Evolutionary conservation across 2,888 invertebrate species (phyloP).

Genomic region (Drosophila anomelani): DNA sequence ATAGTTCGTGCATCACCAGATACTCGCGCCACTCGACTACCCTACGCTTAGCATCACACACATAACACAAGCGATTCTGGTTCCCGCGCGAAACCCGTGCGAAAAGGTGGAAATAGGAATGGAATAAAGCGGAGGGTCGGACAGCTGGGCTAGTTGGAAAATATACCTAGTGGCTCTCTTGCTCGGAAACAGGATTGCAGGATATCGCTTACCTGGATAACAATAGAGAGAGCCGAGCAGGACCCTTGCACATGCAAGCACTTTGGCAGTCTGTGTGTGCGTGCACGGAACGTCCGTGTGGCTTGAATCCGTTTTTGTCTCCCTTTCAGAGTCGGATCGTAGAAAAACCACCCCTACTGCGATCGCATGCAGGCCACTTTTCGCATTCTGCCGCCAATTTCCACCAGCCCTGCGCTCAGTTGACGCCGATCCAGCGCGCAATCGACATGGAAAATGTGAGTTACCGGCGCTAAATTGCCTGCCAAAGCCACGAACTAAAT

Average conservation of each 20-base stretch:
- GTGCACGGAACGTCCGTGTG: constrained; percentile 61
- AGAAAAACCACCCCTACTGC: constrained; percentile 58
- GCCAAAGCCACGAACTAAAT: no score
- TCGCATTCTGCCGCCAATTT: constrained; percentile 74
- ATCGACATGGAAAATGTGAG: constrained; percentile 62
- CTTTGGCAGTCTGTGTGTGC: constrained; percentile 3
- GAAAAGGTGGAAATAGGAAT: constrained; percentile 7
- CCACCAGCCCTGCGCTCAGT: constrained; percentile 38
- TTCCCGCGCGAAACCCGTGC: constrained; percentile 40
- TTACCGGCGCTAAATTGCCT: background rate
- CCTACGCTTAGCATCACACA: constrained; percentile 5
- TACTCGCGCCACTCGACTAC: constrained; percentile 15
- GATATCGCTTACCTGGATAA: constrained; percentile 36
- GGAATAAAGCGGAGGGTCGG: constrained; percentile 16
- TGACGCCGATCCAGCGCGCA: constrained; percentile 47
- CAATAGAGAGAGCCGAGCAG: constrained; percentile 1
- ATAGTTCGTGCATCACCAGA: constrained; percentile 1
- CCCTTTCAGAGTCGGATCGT: constrained; percentile 8
- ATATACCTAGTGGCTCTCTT: constrained; percentile 12
- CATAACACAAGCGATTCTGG: constrained; percentile 4
- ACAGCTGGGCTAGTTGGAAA: constrained; percentile 45
- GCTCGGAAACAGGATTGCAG: constrained; percentile 15
- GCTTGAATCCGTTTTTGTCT: constrained; percentile 60
- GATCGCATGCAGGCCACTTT: constrained; percentile 31
- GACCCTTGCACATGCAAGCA: constrained; percentile 17